Evolutionary conservation across 2,888 invertebrate species (phyloP), one percentile per base, ranked within the genome.

Genomic region (Pyrrhia umbra): DNA sequence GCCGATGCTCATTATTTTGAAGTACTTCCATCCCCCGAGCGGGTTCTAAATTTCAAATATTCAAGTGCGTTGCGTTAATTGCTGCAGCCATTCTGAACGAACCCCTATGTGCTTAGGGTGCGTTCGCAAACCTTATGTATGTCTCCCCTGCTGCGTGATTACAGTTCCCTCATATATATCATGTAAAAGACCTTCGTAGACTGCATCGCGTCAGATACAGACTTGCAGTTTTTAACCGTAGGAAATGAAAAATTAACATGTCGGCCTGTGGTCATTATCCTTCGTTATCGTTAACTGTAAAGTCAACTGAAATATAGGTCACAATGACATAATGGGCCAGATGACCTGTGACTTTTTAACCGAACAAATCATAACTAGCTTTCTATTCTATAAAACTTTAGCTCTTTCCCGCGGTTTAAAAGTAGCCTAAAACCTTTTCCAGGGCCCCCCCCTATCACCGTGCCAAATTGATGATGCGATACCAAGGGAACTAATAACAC

Each of bases 1-100:
- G 37, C 39, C 52, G 61, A 73, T 81, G 76, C 81, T 84, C 83
- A 83, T 84, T 85, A 85, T 80, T 82, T 82, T 80, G 69, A 84
- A 84, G 85, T 75, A 68, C 67, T 68, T 68, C 47, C 52, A 55
- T 50, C 60, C 77, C 73, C 57, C 45, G 43, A 47, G 63, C 60
- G 51, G 62, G 66, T 54, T 76, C 67, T 74, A 71, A 79, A 74
- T 76, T 81, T 79, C 68, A 64, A 73, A 73, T 79, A 70, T 75
- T 68, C 59, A 70, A 75, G 63, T 74, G 50, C 69, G 60, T 64
- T 78, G 75, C 82, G 80, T 82, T 85, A 85, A 85, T 85, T 85
- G 81, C 86, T 74, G 73, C 69, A 42, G 64, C 77, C 68, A 80
- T 81, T 80, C 78, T 84, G 75, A 74, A 77, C 76, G 77, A 79